Conservation (phyloP, 2,113 vertebrate genomes). For the Trichechus manatus region DNA sequence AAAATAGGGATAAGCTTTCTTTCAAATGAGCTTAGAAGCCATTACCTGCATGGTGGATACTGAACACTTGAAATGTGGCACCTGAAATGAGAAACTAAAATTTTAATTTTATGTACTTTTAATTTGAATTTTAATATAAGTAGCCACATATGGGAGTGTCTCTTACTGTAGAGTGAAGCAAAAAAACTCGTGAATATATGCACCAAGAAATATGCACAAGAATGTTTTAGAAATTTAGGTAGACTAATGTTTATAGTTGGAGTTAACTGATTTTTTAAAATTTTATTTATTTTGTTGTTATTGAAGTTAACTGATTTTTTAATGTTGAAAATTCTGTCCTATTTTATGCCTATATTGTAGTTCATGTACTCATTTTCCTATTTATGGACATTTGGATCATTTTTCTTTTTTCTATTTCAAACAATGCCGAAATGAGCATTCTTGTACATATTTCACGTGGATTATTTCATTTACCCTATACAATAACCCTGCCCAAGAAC, state of each 20-base stretch:
- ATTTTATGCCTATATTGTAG: too few species aligned
- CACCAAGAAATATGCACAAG: neutral
- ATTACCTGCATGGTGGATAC: neutral
- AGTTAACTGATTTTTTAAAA: too few species aligned
- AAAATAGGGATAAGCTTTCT: conserved; percentile 23
- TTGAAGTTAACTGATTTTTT: too few species aligned
- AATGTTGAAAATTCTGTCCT: too few species aligned
- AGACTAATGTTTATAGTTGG: too few species aligned
- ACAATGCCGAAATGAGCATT: too few species aligned
- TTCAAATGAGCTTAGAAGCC: conserved; percentile 20
- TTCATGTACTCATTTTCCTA: too few species aligned
- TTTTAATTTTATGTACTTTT: neutral
- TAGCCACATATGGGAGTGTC: neutral
- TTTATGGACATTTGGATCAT: too few species aligned
- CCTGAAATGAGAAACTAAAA: neutral
- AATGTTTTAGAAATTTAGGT: neutral
- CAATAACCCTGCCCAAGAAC: neutral
- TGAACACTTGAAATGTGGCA: neutral
- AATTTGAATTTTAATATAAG: conserved; percentile 30
- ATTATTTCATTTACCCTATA: conserved; percentile 27
- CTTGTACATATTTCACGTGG: neutral
- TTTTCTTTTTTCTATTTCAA: too few species aligned
- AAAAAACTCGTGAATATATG: neutral
- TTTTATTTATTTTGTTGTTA: too few species aligned
- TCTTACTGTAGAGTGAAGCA: neutral